Evolutionary conservation across 2,113 vertebrate genomes (phyloP).

Genomic region (Sclerurus mexicanus): DNA sequence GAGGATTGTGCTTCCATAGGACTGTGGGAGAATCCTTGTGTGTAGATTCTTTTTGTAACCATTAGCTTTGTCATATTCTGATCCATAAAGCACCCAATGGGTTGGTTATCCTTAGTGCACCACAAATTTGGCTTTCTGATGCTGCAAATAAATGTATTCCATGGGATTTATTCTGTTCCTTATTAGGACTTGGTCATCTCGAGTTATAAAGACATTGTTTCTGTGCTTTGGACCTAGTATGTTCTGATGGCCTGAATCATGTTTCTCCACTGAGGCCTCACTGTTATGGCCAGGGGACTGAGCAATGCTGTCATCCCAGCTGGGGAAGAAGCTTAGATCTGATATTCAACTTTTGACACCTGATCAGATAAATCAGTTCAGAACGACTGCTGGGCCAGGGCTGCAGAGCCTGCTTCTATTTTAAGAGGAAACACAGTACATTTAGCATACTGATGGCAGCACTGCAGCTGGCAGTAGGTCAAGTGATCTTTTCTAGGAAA

Average conservation of each 20-base stretch:
- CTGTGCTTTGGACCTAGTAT: neutral
- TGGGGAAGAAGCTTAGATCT: neutral
- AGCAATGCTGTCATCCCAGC: neutral
- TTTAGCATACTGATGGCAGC: slow-evolving; percentile 5
- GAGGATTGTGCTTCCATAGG: neutral
- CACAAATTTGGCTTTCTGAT: neutral
- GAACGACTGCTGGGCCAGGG: neutral
- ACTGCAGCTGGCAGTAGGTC: neutral
- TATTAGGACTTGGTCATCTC: neutral
- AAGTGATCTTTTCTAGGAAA: neutral
- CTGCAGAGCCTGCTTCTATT: slow-evolving; percentile 38
- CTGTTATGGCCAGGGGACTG: neutral
- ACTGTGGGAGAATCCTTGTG: neutral
- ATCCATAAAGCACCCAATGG: neutral
- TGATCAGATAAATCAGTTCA: slow-evolving; percentile 22
- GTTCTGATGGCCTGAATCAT: neutral
- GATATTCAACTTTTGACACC: neutral
- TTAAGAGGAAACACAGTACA: neutral
- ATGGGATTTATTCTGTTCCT: neutral
- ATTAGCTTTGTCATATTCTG: neutral
- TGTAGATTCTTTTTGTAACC: fast-evolving
- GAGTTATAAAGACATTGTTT: neutral
- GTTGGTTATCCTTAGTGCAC: neutral
- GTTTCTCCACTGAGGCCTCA: neutral
- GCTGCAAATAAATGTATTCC: neutral